Conservation (phyloP, 1,140 invertebrate species). For the Hycleus cichorii region DNA sequence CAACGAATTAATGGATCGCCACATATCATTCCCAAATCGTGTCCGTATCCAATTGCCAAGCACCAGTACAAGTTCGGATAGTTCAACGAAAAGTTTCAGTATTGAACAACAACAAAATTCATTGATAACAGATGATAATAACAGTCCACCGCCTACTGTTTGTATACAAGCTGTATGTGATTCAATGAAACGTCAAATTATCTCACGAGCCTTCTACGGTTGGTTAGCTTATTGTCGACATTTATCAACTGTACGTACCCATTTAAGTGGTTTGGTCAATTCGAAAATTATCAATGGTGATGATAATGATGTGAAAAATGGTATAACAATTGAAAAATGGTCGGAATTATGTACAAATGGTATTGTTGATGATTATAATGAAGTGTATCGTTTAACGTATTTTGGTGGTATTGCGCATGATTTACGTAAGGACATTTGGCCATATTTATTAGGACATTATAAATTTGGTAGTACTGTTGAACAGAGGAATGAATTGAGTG, state of each 20-base stretch:
- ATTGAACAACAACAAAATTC: constrained; percentile 32
- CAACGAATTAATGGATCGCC: constrained; percentile 40
- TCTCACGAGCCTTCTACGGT: constrained; percentile 92
- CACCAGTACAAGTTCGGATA: constrained; percentile 39
- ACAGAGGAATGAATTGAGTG: constrained; percentile 61
- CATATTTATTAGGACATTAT: constrained; percentile 83
- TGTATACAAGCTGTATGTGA: constrained; percentile 67
- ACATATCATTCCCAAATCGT: constrained; percentile 31
- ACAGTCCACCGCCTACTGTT: constrained; percentile 30
- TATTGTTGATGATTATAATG: constrained; percentile 52
- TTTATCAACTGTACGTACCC: constrained; percentile 82
- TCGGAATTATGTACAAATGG: constrained; percentile 53
- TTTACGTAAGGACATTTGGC: constrained; percentile 81
- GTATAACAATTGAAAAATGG: constrained; percentile 65
- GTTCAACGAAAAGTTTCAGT: constrained; percentile 39
- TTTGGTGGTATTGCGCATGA: constrained; percentile 77
- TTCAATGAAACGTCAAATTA: constrained; percentile 90
- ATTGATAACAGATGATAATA: constrained; percentile 13
- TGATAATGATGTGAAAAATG: constrained; percentile 40
- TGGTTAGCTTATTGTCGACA: constrained; percentile 93
- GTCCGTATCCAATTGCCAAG: constrained; percentile 32
- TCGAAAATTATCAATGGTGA: constrained; percentile 49
- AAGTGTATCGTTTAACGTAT: constrained; percentile 78
- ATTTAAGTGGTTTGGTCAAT: constrained; percentile 83
- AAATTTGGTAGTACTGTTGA: constrained; percentile 66